phyloP scores from a whole-genome alignment of 2,113 vertebrate species.

The Prunella himalayana region DNA sequence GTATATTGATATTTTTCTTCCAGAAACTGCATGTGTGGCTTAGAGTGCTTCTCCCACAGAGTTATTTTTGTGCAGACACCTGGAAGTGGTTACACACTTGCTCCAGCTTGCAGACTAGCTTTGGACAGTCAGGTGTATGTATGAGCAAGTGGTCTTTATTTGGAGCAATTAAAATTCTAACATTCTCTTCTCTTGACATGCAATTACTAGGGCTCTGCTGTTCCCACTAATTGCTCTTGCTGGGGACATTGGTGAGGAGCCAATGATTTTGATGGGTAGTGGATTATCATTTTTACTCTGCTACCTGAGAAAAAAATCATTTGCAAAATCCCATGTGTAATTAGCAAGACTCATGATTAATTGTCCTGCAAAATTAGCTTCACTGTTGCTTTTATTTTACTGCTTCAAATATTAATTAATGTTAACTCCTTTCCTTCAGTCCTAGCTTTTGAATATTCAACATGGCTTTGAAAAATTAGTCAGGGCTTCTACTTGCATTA shows the following conservation, averaged over 20 bases:
- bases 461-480: conserved; percentile 89
- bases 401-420: conserved; percentile 99
- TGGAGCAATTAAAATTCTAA: conserved; percentile 93
- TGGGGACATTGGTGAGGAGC: conserved; percentile 93
- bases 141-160: conserved; percentile 87
- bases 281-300: conserved; percentile 94
- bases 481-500: conserved; percentile 79
- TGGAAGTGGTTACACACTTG: conserved; percentile 79
- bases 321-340: conserved; percentile 99
- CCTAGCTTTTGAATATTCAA: conserved; percentile 97
- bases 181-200: conserved; percentile 89
- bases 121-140: conserved; percentile 85
- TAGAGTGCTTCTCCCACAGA: conserved; percentile 49
- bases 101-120: conserved; percentile 75
- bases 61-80: conserved; percentile 90
- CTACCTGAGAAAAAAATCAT: conserved; percentile 95
- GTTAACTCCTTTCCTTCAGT: conserved; percentile 92
- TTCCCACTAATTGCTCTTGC: conserved; percentile 96
- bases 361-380: conserved; percentile 99
- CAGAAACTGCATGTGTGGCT: conserved; percentile 60
- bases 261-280: conserved; percentile 92
- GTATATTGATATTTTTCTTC: conserved; percentile 77
- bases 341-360: conserved; percentile 99
- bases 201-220: conserved; percentile 92
- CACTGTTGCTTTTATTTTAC: conserved; percentile 98